A percentile compares a stretch with the other conserved stretches of the same genome.
Evolutionary conservation across 2,888 invertebrate genomes (phyloP).

Genomic region (Catocala sponsa): DNA sequence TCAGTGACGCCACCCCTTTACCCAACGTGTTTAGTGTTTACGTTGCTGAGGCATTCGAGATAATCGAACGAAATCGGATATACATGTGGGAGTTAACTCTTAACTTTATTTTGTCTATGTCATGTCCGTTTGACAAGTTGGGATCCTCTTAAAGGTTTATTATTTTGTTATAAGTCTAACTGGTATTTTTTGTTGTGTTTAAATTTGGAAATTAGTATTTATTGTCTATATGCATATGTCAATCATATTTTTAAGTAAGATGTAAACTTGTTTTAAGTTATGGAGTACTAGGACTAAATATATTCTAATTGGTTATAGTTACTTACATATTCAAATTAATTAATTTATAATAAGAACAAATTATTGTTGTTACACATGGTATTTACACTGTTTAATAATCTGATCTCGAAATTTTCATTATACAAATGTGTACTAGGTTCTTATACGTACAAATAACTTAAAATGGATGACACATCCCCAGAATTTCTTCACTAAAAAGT

Average conservation of each 20-base stretch:
- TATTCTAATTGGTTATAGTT: no score
- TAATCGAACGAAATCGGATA: slow-evolving; percentile 49
- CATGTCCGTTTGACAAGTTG: slow-evolving; percentile 23
- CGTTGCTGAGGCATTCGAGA: slow-evolving; percentile 29
- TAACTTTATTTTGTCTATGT: slow-evolving; percentile 33
- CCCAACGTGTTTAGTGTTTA: slow-evolving; percentile 23
- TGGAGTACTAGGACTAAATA: no score
- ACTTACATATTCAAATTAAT: no score
- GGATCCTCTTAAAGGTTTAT: slow-evolving; percentile 13
- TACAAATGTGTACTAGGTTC: no score
- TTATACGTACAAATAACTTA: slow-evolving; percentile 13
- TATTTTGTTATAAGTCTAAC: slow-evolving; percentile 6
- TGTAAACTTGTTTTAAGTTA: no score
- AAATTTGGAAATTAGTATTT: not conserved
- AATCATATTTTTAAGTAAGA: not conserved
- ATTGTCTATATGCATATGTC: not conserved
- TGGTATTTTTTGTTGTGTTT: slow-evolving; percentile 6
- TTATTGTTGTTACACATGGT: no score
- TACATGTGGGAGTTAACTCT: slow-evolving; percentile 36
- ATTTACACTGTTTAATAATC: no score
- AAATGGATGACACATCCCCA: slow-evolving; percentile 24
- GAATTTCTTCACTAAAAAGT: slow-evolving; percentile 23
- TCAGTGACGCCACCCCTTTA: slow-evolving; percentile 48
- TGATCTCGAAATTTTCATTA: no score
- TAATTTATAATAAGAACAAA: no score